phyloP scores from a whole-genome alignment of 2,797 vertebrate species.

The Argentina silus region DNA sequence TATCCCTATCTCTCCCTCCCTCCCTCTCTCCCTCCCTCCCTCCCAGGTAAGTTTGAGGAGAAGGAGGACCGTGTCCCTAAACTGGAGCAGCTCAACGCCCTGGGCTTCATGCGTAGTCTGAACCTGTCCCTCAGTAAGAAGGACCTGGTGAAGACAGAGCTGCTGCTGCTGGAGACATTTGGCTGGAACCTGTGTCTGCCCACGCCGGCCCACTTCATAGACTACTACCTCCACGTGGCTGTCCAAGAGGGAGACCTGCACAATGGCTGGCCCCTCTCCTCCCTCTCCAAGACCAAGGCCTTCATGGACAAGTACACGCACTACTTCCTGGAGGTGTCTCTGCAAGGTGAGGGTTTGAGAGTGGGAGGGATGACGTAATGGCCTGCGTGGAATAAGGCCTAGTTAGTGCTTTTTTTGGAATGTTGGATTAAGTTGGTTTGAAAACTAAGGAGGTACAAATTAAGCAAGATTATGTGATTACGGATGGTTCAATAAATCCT shows the following conservation, averaged over 20 bases:
- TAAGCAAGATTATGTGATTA: too few species aligned
- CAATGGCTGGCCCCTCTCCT: conserved; percentile 75
- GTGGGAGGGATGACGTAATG: neutral
- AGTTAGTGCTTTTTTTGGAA: too few species aligned
- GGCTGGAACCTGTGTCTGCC: conserved; percentile 83
- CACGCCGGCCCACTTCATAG: conserved; percentile 81
- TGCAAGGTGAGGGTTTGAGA: conserved; percentile 75
- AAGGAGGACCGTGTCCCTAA: conserved; percentile 79
- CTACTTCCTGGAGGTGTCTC: conserved; percentile 81
- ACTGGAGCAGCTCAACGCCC: conserved; percentile 77
- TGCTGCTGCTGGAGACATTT: conserved; percentile 80
- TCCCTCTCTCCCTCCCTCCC: neutral
- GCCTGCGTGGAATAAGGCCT: neutral
- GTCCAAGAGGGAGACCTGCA: conserved; percentile 75
- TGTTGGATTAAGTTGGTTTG: too few species aligned
- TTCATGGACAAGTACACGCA: conserved; percentile 79
- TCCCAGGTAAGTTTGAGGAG: conserved; percentile 83
- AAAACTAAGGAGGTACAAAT: too few species aligned
- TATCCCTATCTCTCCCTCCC: neutral
- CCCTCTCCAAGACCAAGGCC: conserved; percentile 72
- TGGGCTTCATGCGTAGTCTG: conserved; percentile 71
- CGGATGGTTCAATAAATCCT: too few species aligned
- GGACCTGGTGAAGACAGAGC: conserved; percentile 77
- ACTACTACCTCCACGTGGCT: conserved; percentile 81
- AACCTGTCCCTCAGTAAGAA: conserved; percentile 74